Percentiles rank a stretch among this genome's conserved stretches.
Evolutionary conservation across 2,797 vertebrate genomes (phyloP).

Genomic region (Pipistrellus nathusii): DNA sequence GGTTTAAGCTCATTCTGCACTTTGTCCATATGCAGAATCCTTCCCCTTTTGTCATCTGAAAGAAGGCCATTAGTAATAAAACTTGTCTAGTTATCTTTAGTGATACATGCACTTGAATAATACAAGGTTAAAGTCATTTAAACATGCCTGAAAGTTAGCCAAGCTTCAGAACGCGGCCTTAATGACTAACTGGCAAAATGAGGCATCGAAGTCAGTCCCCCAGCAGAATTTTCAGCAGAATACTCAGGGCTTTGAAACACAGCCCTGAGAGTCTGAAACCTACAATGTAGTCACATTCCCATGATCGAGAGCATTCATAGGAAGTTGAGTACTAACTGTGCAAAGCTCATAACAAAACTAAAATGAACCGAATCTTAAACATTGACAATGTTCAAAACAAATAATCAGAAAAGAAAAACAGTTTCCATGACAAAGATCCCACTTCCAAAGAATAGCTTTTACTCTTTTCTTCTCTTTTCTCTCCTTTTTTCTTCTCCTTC

Average conservation of each 20-base stretch:
- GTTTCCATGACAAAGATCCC: not conserved
- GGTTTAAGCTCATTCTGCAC: not conserved
- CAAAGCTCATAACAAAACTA: conserved; percentile 21
- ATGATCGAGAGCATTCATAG: not conserved
- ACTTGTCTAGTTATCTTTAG: not conserved
- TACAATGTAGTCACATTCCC: not conserved
- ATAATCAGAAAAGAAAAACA: not conserved
- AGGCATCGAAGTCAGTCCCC: not conserved
- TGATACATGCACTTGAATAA: not conserved
- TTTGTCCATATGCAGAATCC: not conserved
- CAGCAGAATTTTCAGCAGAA: not conserved
- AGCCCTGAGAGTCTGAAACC: not conserved
- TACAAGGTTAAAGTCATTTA: not conserved
- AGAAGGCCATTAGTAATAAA: not conserved
- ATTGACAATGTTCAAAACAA: not conserved
- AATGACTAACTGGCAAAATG: not conserved
- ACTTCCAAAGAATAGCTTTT: not conserved
- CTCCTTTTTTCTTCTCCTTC: fast-evolving
- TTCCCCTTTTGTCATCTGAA: not conserved
- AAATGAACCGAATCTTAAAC: not conserved
- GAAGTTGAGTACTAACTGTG: not conserved
- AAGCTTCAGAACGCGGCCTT: not conserved
- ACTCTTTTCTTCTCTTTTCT: not conserved
- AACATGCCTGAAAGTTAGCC: not conserved
- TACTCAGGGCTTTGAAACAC: not conserved